Percentiles rank a stretch among this genome's conserved stretches.
These are phyloP conservation scores for Eclectus roratus DNA, from an alignment of 2,113 vertebrate genomes.

Conservation along the genomic window DNA sequence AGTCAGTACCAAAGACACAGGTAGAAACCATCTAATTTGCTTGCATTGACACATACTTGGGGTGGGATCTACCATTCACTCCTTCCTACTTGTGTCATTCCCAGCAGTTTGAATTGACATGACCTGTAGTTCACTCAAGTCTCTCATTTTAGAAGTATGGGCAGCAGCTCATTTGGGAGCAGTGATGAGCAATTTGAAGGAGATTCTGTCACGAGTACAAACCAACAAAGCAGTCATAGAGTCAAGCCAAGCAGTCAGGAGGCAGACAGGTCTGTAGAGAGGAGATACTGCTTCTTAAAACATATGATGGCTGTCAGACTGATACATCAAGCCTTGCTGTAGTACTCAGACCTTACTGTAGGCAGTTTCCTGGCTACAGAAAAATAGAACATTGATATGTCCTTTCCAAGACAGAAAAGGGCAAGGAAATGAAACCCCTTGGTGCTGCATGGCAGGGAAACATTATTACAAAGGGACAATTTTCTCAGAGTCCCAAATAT, in stretches of 20 bases:
- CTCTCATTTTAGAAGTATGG: not conserved
- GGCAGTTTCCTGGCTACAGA: not conserved
- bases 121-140: not conserved
- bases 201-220: not conserved
- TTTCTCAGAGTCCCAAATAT: not conserved
- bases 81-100: not conserved
- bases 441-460: not conserved
- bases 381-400: not conserved
- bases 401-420: not conserved
- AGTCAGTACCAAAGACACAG: not conserved
- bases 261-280: not conserved
- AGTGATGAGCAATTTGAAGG: not conserved
- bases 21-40: not conserved
- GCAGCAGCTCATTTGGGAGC: not conserved
- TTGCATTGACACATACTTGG: not conserved
- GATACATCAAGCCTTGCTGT: not conserved
- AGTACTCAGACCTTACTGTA: not conserved
- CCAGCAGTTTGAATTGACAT: not conserved
- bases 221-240: not conserved
- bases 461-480: not conserved
- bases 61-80: not conserved
- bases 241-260: not conserved
- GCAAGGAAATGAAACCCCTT: not conserved
- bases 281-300: not conserved
- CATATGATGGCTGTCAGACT: not conserved